Base-by-base conservation (phyloP, 2,113 vertebrate genomes). In the Myotis yumanensis region DNA sequence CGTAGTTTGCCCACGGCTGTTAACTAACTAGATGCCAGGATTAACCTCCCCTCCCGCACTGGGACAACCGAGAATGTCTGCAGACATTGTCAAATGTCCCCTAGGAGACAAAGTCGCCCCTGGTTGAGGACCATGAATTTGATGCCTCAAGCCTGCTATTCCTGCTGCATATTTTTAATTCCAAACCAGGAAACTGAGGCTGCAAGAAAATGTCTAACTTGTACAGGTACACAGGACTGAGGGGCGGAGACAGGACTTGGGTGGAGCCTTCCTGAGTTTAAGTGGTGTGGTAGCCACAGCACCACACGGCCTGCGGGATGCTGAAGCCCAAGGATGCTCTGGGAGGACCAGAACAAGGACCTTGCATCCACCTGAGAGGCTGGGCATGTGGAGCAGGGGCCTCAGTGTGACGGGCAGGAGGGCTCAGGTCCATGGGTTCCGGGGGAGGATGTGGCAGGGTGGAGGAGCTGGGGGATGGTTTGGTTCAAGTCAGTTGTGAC, bases 341-440 rank as follows among this genome's bases (percentile, higher is more conserved):
- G 0, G 48, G 15, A 22, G 71, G 35, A 72, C 64, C 18, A 80
- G 75, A 72, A 52, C 30, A 32, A 51, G 35, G 72, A 68, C 40
- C 20, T 14, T 3, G 4, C 3, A 59, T 15, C 6, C 11, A 3
- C 28, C 20, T 0, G 0, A 66, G 20, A 71, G 6, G 3, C 1
- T 22, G n/a, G 46, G 37, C 20, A 37, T 3, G 2, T n/a, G 17
- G 22, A 81, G 46, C 40, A 87, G 69, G 40, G 28, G 11, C 18
- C 62, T 86, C 37, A 23, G n/a, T 20, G 3, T 1, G 28, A 62
- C 9, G 18, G 23, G 10, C 30, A 71, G 4, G 8, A 25, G 20
- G 23, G 8, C 23, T 8, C 0, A 12, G 22, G 9, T 25, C 57
- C 5, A 7, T 22, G 16, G 16, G 30, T 57, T 23, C 30, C 14